Conservation (phyloP, 2,888 invertebrate genomes). For the Lacanobia wlatinum region DNA sequence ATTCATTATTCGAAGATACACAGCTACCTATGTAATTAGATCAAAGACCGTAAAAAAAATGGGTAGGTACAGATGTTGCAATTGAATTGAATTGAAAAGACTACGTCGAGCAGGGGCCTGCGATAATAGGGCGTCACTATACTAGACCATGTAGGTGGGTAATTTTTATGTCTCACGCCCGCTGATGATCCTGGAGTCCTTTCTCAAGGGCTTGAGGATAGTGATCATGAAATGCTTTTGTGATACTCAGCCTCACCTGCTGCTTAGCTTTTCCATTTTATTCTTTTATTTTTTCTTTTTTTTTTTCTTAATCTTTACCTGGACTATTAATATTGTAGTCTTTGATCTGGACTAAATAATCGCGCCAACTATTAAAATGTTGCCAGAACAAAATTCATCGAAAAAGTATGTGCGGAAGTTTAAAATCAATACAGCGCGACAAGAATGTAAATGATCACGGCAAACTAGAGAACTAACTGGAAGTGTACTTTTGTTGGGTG, state of each 20-base stretch:
- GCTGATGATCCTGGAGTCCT: not conserved
- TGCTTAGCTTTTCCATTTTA: not conserved
- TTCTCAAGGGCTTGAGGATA: not conserved
- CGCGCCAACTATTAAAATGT: slow-evolving; percentile 5
- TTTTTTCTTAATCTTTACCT: not conserved
- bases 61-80: too few species aligned
- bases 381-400: not conserved
- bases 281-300: not conserved
- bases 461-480: not conserved
- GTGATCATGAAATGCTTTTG: not conserved
- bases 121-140: not conserved
- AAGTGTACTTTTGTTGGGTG: not conserved
- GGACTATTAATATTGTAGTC: too few species aligned
- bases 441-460: not conserved
- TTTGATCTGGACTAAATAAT: not conserved
- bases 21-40: too few species aligned
- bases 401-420: too few species aligned
- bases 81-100: not conserved
- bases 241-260: not conserved
- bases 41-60: too few species aligned
- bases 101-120: not conserved
- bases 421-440: not conserved
- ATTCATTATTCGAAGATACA: too few species aligned
- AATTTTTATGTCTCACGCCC: not conserved
- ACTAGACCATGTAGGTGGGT: not conserved